phyloP scores from a whole-genome alignment of 2,888 invertebrate genomes.

The Aplocera efformata region DNA sequence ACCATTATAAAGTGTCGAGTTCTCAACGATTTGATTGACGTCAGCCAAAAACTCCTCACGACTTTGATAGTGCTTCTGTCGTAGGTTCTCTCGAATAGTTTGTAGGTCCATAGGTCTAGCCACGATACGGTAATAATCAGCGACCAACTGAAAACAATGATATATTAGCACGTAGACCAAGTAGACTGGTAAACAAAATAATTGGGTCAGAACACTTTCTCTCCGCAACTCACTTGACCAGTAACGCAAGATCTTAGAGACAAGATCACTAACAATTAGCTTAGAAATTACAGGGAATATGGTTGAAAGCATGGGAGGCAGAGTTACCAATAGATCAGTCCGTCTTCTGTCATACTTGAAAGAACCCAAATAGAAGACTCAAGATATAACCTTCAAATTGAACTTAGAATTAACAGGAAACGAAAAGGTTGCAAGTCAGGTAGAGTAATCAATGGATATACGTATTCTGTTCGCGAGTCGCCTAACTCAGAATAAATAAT shows the following conservation, averaged over 20 bases:
- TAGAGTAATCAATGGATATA: too few species aligned
- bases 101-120: slow-evolving; percentile 98
- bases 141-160: slow-evolving; percentile 82
- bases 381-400: too few species aligned
- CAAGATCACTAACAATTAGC: too few species aligned
- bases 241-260: too few species aligned
- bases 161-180: too few species aligned
- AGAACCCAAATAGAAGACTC: too few species aligned
- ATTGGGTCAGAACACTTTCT: not conserved
- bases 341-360: too few species aligned
- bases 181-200: too few species aligned
- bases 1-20: slow-evolving; percentile 96
- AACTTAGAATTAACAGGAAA: slow-evolving; percentile 97
- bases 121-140: slow-evolving; percentile 96
- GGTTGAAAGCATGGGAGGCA: too few species aligned
- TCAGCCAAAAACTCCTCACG: slow-evolving; percentile 98
- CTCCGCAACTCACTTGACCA: too few species aligned
- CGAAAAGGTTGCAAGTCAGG: slow-evolving; percentile 95
- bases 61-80: slow-evolving; percentile 94
- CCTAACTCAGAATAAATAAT: too few species aligned
- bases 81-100: slow-evolving; percentile 93
- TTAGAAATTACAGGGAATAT: not conserved
- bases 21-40: slow-evolving; percentile 97
- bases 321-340: too few species aligned
- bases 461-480: slow-evolving; percentile 95